Percentiles rank a stretch among this genome's conserved stretches.
Evolutionary conservation across 2,888 invertebrate species (phyloP).

Genomic region (Odontothrips loti): DNA sequence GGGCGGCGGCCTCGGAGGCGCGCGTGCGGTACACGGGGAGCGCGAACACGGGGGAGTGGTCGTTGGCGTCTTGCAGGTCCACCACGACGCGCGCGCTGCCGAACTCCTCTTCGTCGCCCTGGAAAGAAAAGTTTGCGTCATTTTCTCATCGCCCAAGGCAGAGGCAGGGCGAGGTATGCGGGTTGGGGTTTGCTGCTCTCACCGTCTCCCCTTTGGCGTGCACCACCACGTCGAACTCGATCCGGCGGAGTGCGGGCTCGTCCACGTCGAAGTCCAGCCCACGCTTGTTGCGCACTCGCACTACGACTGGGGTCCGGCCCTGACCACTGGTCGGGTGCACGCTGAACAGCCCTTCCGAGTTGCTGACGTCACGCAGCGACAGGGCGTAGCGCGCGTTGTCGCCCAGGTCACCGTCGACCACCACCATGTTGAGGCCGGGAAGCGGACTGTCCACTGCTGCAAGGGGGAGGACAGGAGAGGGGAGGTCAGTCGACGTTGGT

Average conservation of each 20-base stretch:
- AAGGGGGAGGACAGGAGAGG: slow-evolving; percentile 25
- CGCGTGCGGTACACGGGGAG: slow-evolving; percentile 57
- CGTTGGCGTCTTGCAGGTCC: slow-evolving; percentile 70
- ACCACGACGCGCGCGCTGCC: slow-evolving; percentile 57
- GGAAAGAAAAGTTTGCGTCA: slow-evolving; percentile 17
- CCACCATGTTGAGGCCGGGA: slow-evolving; percentile 65
- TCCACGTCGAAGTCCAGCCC: slow-evolving; percentile 68
- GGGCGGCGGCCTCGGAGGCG: slow-evolving; percentile 61
- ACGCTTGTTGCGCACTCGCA: slow-evolving; percentile 62
- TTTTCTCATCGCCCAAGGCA: not conserved
- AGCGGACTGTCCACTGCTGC: slow-evolving; percentile 45
- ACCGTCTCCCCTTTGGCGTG: slow-evolving; percentile 51
- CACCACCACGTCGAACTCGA: slow-evolving; percentile 66
- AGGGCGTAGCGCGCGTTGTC: slow-evolving; percentile 68
- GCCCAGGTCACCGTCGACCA: slow-evolving; percentile 68
- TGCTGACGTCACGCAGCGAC: slow-evolving; percentile 54
- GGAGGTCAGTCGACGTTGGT: not conserved
- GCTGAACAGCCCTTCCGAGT: slow-evolving; percentile 42
- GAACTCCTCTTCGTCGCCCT: slow-evolving; percentile 43
- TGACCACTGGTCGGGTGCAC: slow-evolving; percentile 64
- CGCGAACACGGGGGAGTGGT: slow-evolving; percentile 69
- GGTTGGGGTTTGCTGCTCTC: slow-evolving; percentile 33
- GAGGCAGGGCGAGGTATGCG: not conserved
- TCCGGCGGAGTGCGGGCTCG: slow-evolving; percentile 54
- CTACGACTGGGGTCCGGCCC: slow-evolving; percentile 68